Evolutionary conservation across 2,888 invertebrate genomes (phyloP).

Genomic region (Lasioglossum marginatum): DNA sequence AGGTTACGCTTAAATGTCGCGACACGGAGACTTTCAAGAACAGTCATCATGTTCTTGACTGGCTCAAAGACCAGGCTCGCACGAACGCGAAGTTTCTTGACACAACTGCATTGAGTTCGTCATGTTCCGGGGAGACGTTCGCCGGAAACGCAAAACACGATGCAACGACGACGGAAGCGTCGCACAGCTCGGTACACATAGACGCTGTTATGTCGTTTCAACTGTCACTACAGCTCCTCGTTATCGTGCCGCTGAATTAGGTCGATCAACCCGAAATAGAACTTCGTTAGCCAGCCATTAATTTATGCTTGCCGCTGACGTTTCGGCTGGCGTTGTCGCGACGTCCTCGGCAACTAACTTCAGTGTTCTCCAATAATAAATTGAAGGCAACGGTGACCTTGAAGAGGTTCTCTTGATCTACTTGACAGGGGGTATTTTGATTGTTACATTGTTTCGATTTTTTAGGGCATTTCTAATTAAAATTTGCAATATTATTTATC

Average conservation of each 20-base stretch:
- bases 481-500: background rate
- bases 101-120: background rate
- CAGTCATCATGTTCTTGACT: background rate
- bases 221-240: conserved; percentile 14
- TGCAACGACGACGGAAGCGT: conserved; percentile 19
- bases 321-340: background rate
- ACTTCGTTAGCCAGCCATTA: conserved; percentile 49
- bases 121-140: background rate
- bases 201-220: conserved; percentile 20
- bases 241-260: conserved; percentile 47
- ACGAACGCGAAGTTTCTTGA: background rate
- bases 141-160: background rate
- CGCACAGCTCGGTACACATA: background rate
- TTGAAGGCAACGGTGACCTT: background rate
- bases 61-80: background rate
- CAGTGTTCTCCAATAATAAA: background rate
- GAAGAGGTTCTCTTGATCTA: no score
- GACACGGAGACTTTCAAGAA: background rate
- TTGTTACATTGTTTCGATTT: background rate
- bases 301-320: conserved; percentile 32
- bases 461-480: background rate
- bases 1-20: background rate
- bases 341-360: background rate
- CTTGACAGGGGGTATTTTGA: background rate
- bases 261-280: conserved; percentile 30